phyloP scores from a whole-genome alignment of 2,888 invertebrate species.

The Lithophane ornitopus region DNA sequence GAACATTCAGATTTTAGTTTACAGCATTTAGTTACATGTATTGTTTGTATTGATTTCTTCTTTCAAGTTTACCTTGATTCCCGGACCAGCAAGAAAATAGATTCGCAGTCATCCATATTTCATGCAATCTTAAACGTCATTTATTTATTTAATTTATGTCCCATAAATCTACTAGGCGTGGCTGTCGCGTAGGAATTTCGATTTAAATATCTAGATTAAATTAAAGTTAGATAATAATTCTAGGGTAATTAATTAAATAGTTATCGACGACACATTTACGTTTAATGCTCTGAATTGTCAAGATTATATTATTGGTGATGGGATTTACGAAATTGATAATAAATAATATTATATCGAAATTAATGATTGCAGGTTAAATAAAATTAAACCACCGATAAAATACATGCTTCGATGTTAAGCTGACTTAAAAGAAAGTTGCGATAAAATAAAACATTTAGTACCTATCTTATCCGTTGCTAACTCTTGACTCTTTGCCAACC shows the following conservation, averaged over 20 bases:
- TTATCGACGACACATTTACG: conserved; percentile 23
- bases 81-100: conserved; percentile 36
- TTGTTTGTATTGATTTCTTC: background rate
- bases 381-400: conserved; percentile 49
- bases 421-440: conserved; percentile 33
- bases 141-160: conserved; percentile 49
- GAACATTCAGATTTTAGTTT: background rate
- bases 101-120: conserved; percentile 36
- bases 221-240: conserved; percentile 33
- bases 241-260: conserved; percentile 40
- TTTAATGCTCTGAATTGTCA: conserved; percentile 13
- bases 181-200: conserved; percentile 34
- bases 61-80: conserved; percentile 22
- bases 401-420: conserved; percentile 52
- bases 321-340: conserved; percentile 30
- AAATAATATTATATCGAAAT: conserved; percentile 26
- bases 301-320: conserved; percentile 23
- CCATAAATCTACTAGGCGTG: conserved; percentile 52
- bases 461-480: conserved; percentile 64
- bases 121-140: conserved; percentile 40
- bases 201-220: conserved; percentile 54
- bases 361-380: conserved; percentile 40
- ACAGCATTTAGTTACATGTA: background rate
- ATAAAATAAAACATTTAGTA: conserved; percentile 58
- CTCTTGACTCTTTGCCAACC: conserved; percentile 62